Base-by-base conservation (phyloP, 1,140 invertebrate species). In the Drosophila quadrilineata region DNA sequence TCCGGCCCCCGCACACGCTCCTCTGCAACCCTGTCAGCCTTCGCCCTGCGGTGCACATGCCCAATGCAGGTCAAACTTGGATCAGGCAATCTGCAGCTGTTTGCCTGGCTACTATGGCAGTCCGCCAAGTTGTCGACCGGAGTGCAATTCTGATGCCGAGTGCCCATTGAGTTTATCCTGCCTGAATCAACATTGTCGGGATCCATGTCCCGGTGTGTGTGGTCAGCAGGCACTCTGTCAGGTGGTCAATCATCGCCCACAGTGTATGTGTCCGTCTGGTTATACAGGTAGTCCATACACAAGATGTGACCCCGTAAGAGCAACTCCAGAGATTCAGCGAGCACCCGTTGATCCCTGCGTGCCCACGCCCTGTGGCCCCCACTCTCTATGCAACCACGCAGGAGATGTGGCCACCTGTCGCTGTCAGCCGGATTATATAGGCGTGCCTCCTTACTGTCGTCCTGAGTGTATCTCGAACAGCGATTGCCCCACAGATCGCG, bases 201-300 rank as follows among this genome's bases (percentile, higher is more conserved):
- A 93, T 79, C 92, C 93, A 2, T 92, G 91, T 75, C 91, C 91
- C 0, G 92, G 91, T 0, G 91, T 91, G 0, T 92, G 88, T 45
- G 88, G 95, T 2, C 66, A 93, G 8, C 94, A 95, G 68, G 95
- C 96, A 0, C 91, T 94, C 43, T 97, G 96, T 66, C 92, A 94
- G 72, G 95, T 96, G 1, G 92, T 96, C 3, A 95, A 95, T 60
- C 96, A 97, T 72, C 95, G 94, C 85, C 95, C 95, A 0, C 94
- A 95, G 31, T 96, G 95, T 79, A 93, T 92, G 54, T 95, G 94
- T 69, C 91, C 92, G 6, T 74, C 88, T 43, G 93, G 94, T 22
- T 94, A 93, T 68, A 94, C 93, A 1, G 96, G 95, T 45, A 88
- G 75, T 92, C 94, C 95, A 3, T 95, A 95, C 71, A 88, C 91